Conservation (phyloP, 2,113 vertebrate species). For the Nymphicus hollandicus region DNA sequence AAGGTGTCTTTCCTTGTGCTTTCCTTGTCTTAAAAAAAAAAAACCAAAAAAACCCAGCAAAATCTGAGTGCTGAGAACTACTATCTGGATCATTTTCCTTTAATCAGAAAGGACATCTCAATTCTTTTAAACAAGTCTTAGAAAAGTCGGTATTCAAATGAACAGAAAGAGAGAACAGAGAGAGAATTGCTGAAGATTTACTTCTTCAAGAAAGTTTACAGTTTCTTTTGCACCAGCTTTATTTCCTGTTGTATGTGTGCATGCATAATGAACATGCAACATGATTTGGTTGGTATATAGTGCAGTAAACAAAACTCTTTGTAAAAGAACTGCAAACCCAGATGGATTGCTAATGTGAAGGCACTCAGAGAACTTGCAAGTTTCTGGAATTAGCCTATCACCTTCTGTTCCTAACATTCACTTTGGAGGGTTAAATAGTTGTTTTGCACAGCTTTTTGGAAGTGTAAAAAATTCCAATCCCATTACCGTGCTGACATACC, state of each 20-base stretch:
- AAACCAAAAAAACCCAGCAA: too few species aligned
- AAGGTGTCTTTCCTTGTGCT: background rate
- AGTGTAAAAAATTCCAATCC: background rate
- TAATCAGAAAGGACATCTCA: background rate
- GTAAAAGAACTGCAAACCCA: background rate
- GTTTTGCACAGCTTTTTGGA: background rate
- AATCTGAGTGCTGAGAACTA: background rate
- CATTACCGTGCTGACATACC: background rate
- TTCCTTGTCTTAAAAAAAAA: background rate
- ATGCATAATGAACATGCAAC: rapidly evolving
- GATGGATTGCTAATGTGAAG: background rate
- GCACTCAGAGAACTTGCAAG: background rate
- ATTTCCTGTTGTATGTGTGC: background rate
- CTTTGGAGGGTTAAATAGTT: background rate
- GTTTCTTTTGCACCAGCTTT: background rate
- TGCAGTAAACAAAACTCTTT: background rate
- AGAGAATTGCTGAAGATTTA: background rate
- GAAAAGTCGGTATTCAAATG: background rate
- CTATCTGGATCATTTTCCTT: background rate
- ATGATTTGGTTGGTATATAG: background rate
- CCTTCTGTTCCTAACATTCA: background rate
- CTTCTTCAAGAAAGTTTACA: background rate
- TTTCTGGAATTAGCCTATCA: background rate
- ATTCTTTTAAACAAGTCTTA: background rate
- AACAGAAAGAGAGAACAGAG: background rate